Evolutionary conservation across 2,797 vertebrate genomes (phyloP), one percentile per base, ranked within the genome.

Genomic region (Dromococcyx pavoninus): DNA sequence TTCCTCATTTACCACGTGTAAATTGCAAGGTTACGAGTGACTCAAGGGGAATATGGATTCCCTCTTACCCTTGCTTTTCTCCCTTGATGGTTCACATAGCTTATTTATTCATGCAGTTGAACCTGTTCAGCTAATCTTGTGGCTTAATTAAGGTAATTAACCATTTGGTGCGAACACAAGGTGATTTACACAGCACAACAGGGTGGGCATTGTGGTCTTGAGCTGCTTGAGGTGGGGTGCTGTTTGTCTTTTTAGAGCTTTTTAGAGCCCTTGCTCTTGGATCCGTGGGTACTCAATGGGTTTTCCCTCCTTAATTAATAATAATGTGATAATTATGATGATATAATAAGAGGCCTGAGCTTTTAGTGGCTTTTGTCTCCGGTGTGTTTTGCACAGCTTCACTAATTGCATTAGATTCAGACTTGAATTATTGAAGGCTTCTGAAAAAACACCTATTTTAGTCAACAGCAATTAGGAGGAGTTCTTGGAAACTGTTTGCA

Each of bases 401-500:
- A 48, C 32, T 91, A 89, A 86, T 74, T 93, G 44, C 60, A 37
- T 70, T 81, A 67, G 66, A 67, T 71, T 83, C 70, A 92, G 54
- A 53, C 17, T n/a, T 75, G 43, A 91, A 57, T 92, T 83, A 89
- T 61, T 79, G 83, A 93, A 97, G 62, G 21, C 57, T 60, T 93
- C 44, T 79, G 64, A 37, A 73, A 83, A 92, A 88, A 22, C 13
- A 28, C 9, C 1, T 76, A 71, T 95, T 93, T 94, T 94, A 33
- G 25, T 89, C 56, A 88, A 92, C 64, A 64, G 46, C 32, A 50
- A 41, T 88, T 64, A 74, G 21, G 50, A 85, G 21, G 16, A 80
- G 32, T 94, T 93, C 75, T 61, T 91, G 78, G 51, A 93, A 91
- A 28, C 41, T 48, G 41, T 78, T 91, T 83, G n/a, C 28, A 48